These are phyloP conservation scores for Thripadectes ignobilis DNA, from an alignment of 2,797 vertebrate genomes.

Conservation along the genomic window DNA sequence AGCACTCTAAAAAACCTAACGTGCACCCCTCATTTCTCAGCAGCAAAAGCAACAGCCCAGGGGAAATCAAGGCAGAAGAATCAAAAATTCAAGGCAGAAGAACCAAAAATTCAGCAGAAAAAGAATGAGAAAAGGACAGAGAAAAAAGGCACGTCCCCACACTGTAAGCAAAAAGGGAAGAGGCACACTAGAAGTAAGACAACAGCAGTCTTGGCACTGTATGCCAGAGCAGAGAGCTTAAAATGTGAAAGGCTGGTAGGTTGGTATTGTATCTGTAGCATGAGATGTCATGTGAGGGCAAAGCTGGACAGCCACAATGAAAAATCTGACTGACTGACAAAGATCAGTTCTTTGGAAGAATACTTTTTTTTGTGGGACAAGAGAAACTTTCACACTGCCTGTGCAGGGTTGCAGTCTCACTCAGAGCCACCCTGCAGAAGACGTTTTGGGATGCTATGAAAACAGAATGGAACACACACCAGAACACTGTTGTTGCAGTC, in stretches of 20 bases:
- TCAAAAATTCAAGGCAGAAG: neutral
- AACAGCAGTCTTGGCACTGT: neutral
- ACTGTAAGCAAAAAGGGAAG: neutral
- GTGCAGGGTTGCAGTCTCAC: neutral
- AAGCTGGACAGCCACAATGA: neutral
- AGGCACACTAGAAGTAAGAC: neutral
- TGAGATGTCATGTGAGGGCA: neutral
- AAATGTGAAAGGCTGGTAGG: neutral
- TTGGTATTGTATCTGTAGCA: neutral
- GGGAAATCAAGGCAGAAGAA: neutral
- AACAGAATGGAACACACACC: neutral
- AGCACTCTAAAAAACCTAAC: neutral
- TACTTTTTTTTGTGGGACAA: rapidly evolving
- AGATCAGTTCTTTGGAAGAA: neutral
- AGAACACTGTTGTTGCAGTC: neutral
- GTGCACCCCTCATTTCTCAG: neutral
- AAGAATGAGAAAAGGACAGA: neutral
- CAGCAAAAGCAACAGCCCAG: neutral
- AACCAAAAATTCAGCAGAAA: neutral
- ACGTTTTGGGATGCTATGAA: neutral
- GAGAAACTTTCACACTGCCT: neutral
- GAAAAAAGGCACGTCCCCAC: neutral
- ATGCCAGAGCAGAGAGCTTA: neutral
- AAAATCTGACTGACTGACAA: neutral
- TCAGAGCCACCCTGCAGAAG: neutral